Percentiles rank a stretch among this genome's conserved stretches.
phyloP scores from a whole-genome alignment of 2,888 invertebrate species.

The Pseudococcus jackbeardsleyi region DNA sequence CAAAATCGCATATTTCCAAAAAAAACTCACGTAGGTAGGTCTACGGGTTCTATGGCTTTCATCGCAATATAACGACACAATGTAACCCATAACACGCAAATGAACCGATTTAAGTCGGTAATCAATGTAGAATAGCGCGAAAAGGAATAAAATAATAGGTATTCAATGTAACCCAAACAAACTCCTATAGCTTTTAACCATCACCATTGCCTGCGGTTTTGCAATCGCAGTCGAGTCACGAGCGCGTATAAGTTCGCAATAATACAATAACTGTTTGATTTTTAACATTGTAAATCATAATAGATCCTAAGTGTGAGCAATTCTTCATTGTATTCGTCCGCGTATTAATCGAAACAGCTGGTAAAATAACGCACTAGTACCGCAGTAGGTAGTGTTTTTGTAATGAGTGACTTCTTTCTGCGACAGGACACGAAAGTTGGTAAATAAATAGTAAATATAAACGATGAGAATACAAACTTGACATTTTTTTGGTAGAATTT shows the following conservation, averaged over 20 bases:
- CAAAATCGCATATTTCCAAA: neutral
- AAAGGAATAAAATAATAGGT: conserved; percentile 47
- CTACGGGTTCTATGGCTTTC: neutral
- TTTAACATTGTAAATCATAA: conserved; percentile 26
- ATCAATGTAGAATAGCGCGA: conserved; percentile 18
- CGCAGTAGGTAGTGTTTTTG: neutral
- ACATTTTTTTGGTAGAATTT: neutral
- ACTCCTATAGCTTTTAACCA: neutral
- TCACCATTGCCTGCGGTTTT: neutral
- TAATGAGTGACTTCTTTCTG: neutral
- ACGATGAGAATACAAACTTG: neutral
- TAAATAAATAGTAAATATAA: neutral
- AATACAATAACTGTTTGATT: conserved; percentile 50
- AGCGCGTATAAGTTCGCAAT: neutral
- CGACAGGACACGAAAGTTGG: neutral
- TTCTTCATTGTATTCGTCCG: conserved; percentile 8
- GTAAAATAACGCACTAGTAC: neutral
- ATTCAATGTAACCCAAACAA: conserved; percentile 29
- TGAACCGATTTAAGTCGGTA: conserved; percentile 50
- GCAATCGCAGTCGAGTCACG: conserved; percentile 40
- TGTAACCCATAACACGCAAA: conserved; percentile 20
- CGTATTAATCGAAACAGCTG: conserved; percentile 48
- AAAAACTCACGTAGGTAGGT: neutral
- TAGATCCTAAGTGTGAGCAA: conserved; percentile 41
- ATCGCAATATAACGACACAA: neutral